Evolutionary conservation across 1,140 invertebrate genomes (phyloP).

Genomic region (Caenorhabditis tropicalis): DNA sequence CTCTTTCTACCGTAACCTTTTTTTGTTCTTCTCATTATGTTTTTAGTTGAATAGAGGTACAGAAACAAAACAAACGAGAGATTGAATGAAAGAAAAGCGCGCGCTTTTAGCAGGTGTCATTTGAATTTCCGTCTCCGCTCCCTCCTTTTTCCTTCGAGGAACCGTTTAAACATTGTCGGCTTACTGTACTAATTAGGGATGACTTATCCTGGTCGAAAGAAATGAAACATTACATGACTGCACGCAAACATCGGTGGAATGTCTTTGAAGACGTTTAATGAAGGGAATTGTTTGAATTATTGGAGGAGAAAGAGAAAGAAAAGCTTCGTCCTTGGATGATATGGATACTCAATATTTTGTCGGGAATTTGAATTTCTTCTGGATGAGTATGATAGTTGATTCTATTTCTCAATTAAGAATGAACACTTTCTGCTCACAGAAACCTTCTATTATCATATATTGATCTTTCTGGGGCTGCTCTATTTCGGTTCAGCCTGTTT

Average conservation of each 20-base stretch:
- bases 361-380: too few relatives aligned
- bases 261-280: background rate
- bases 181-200: constrained; percentile 44
- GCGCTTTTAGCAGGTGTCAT: constrained; percentile 25
- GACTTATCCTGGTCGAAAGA: background rate
- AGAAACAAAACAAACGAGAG: background rate
- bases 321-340: background rate
- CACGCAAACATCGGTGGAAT: constrained; percentile 16
- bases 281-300: background rate
- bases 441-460: too few relatives aligned
- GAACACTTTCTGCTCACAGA: too few relatives aligned
- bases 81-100: background rate
- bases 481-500: too few relatives aligned
- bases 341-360: background rate
- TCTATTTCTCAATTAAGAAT: too few relatives aligned
- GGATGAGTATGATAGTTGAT: too few relatives aligned
- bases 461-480: too few relatives aligned
- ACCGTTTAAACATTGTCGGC: constrained; percentile 32
- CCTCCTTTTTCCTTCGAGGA: constrained; percentile 7
- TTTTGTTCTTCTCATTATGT: background rate
- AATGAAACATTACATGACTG: background rate
- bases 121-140: constrained; percentile 8
- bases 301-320: background rate
- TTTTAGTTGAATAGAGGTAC: background rate
- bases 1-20: background rate